These are phyloP conservation scores for Trachelus stipa DNA, from an alignment of 2,888 invertebrate genomes.

Conservation along the genomic window DNA sequence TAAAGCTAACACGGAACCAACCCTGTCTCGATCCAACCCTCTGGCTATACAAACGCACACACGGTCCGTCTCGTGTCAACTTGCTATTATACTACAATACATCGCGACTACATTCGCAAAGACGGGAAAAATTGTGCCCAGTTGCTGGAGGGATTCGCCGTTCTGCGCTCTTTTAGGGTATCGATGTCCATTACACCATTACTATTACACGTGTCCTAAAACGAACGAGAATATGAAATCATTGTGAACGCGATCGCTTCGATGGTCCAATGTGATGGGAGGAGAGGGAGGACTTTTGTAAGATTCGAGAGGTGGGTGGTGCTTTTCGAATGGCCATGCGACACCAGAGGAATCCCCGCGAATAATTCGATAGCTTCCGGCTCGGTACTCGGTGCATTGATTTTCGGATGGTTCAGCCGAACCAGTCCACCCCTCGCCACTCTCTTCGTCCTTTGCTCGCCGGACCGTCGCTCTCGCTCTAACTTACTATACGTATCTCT, in stretches of 20 bases:
- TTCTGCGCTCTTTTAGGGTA: too few relatives aligned
- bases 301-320: not conserved
- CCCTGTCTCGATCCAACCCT: not conserved
- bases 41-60: not conserved
- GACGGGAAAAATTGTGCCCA: not conserved
- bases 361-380: slow-evolving; percentile 16
- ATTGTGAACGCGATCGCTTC: too few relatives aligned
- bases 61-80: not conserved
- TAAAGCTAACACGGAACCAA: slow-evolving; percentile 41
- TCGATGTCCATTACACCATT: too few relatives aligned
- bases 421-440: slow-evolving; percentile 13
- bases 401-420: slow-evolving; percentile 28
- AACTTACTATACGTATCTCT: not conserved
- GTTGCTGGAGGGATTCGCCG: not conserved
- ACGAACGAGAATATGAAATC: too few relatives aligned
- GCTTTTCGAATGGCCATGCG: slow-evolving; percentile 6
- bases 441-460: slow-evolving; percentile 7
- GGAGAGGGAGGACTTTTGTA: not conserved
- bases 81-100: not conserved
- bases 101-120: not conserved
- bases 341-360: slow-evolving; percentile 1
- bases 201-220: too few relatives aligned
- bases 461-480: slow-evolving; percentile 9
- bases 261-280: not conserved
- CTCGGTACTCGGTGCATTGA: slow-evolving; percentile 35